These are phyloP conservation scores for Gryon sp. DNA, from an alignment of 1,140 invertebrate species.

Conservation along the genomic window DNA sequence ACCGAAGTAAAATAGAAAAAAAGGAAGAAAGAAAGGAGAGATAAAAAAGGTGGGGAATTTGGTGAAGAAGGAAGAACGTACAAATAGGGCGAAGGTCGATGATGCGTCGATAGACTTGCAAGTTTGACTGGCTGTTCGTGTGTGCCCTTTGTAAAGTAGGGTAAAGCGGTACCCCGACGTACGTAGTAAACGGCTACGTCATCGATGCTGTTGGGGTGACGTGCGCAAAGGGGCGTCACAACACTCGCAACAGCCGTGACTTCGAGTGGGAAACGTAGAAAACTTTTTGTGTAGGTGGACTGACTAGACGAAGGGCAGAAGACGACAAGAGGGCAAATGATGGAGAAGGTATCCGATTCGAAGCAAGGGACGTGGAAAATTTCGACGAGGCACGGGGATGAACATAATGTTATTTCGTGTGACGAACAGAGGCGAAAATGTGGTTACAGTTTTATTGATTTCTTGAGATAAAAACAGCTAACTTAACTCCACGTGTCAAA, in stretches of 20 bases:
- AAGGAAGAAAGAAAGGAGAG: neutral
- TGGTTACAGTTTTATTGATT: conserved; percentile 55
- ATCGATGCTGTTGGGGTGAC: conserved; percentile 42
- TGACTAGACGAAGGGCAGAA: too few species aligned
- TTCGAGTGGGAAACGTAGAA: conserved; percentile 48
- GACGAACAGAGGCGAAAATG: conserved; percentile 44
- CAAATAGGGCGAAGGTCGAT: conserved; percentile 59
- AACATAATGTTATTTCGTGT: conserved; percentile 23
- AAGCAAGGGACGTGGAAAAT: conserved; percentile 53
- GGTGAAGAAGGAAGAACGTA: conserved; percentile 18
- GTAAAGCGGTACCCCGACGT: conserved; percentile 34
- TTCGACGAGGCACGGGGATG: conserved; percentile 23
- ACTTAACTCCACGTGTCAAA: conserved; percentile 43
- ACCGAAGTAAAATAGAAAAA: neutral
- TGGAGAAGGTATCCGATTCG: conserved; percentile 36
- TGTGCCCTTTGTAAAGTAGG: conserved; percentile 38
- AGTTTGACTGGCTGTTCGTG: conserved; percentile 22
- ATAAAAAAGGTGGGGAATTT: neutral
- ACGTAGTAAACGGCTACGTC: conserved; percentile 46
- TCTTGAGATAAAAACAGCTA: conserved; percentile 38
- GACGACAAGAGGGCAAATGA: too few species aligned
- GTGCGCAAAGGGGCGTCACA: conserved; percentile 25
- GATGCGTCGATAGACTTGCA: conserved; percentile 58
- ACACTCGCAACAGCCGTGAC: conserved; percentile 26
- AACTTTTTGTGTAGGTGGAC: conserved; percentile 51